Evolutionary conservation across 2,797 vertebrate genomes (phyloP).

Genomic region (Brachyrhaphis roseni): DNA sequence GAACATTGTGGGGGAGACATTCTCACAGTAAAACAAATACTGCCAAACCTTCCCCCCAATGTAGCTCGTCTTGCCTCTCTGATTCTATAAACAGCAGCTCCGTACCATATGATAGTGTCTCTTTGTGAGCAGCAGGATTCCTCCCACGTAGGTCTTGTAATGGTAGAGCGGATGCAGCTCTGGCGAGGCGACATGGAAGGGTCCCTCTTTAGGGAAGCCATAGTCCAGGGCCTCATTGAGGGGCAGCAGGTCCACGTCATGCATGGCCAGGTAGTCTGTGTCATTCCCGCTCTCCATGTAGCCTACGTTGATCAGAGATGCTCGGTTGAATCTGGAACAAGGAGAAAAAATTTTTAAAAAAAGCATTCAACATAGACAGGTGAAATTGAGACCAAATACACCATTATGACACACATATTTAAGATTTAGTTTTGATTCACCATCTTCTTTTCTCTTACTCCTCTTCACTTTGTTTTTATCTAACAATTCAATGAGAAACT

Average conservation of each 20-base stretch:
- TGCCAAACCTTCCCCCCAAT: not conserved
- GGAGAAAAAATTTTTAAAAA: too few species aligned
- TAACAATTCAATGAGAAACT: not conserved
- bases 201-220: slow-evolving; percentile 89
- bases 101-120: slow-evolving; percentile 90
- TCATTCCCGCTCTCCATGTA: slow-evolving; percentile 93
- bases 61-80: not conserved
- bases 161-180: slow-evolving; percentile 97
- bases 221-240: slow-evolving; percentile 94
- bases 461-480: not conserved
- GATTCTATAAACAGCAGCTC: not conserved
- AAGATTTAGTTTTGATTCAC: not conserved
- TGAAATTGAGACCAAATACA: not conserved
- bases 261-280: slow-evolving; percentile 98
- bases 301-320: slow-evolving; percentile 94
- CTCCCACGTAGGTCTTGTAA: slow-evolving; percentile 96
- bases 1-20: not conserved
- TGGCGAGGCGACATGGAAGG: slow-evolving; percentile 94
- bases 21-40: too few species aligned
- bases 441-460: not conserved
- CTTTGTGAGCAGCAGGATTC: slow-evolving; percentile 96
- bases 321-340: slow-evolving; percentile 90
- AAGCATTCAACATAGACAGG: not conserved
- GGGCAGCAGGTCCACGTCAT: slow-evolving; percentile 95
- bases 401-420: not conserved